These are phyloP conservation scores for Mesorhabditis sp. DNA, from an alignment of 2,888 invertebrate species.

Conservation along the genomic window DNA sequence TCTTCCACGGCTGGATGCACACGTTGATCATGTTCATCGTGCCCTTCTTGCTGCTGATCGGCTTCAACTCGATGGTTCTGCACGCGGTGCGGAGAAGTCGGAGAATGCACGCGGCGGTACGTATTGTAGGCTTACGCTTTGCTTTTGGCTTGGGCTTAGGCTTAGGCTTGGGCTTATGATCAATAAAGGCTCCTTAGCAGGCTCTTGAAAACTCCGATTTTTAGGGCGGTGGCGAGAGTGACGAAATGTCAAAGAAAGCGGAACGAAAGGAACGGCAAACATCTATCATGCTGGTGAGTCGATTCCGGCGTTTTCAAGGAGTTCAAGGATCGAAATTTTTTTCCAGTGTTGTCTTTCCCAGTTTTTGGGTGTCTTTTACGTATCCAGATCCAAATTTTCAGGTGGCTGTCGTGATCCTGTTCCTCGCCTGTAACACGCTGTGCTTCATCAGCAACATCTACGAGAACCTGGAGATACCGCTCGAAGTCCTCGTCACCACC, in stretches of 20 bases:
- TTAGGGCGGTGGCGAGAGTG: constrained; percentile 34
- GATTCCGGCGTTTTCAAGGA: too few relatives aligned
- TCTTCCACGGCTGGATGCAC: constrained; percentile 52
- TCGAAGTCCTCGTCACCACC: constrained; percentile 34
- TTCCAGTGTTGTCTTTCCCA: background rate
- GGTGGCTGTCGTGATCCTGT: constrained; percentile 47
- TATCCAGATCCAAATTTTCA: background rate
- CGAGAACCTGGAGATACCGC: constrained; percentile 39
- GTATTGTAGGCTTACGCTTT: too few relatives aligned
- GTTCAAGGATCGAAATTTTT: background rate
- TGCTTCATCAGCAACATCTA: constrained; percentile 51
- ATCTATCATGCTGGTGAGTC: constrained; percentile 41
- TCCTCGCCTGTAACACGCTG: constrained; percentile 47
- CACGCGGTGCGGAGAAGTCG: constrained; percentile 42
- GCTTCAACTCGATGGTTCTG: constrained; percentile 54
- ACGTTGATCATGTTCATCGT: constrained; percentile 50
- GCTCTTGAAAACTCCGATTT: constrained; percentile 2
- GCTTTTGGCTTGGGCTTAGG: too few relatives aligned
- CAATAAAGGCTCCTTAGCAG: too few relatives aligned
- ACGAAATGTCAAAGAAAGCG: constrained; percentile 37
- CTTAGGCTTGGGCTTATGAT: too few relatives aligned
- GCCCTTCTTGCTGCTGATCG: constrained; percentile 53
- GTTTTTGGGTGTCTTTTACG: background rate
- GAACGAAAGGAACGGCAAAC: constrained; percentile 48
- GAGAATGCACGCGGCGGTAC: constrained; percentile 32